These are phyloP conservation scores for Balaeniceps rex DNA, from an alignment of 2,113 vertebrate genomes.

Conservation along the genomic window DNA sequence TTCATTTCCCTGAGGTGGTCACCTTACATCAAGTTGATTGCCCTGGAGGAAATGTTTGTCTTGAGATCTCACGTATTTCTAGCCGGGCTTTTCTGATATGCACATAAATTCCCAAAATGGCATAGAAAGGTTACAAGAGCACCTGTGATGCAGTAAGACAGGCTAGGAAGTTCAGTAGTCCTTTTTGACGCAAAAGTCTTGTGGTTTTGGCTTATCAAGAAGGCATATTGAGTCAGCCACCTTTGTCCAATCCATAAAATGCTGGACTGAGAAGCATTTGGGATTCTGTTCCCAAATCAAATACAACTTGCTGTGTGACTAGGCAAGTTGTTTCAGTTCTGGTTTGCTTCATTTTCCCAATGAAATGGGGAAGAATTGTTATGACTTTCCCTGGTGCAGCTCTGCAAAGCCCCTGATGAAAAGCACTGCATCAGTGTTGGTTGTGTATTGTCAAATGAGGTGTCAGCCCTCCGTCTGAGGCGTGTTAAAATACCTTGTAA, in stretches of 20 bases:
- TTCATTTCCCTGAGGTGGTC: not conserved
- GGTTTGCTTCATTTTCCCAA: not conserved
- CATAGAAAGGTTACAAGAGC: not conserved
- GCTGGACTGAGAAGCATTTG: not conserved
- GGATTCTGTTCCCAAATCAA: not conserved
- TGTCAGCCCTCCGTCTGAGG: not conserved
- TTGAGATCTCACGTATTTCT: not conserved
- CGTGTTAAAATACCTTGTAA: not conserved
- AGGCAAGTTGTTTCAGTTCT: not conserved
- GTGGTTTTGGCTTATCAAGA: not conserved
- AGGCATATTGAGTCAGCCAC: not conserved
- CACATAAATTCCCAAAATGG: not conserved
- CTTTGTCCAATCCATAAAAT: not conserved
- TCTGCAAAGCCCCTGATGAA: accelerated
- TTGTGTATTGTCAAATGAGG: not conserved
- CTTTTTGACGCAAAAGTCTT: not conserved
- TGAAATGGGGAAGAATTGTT: not conserved
- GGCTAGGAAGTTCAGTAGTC: not conserved
- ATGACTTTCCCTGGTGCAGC: no score
- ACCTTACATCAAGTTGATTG: not conserved
- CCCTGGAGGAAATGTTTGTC: not conserved
- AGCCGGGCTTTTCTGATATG: not conserved
- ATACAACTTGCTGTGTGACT: not conserved
- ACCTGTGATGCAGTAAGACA: not conserved
- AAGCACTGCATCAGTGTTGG: not conserved